Evolutionary conservation across 2,113 vertebrate genomes (phyloP), one percentile per base, ranked within the genome.

Genomic region (Nycticorax nycticorax): DNA sequence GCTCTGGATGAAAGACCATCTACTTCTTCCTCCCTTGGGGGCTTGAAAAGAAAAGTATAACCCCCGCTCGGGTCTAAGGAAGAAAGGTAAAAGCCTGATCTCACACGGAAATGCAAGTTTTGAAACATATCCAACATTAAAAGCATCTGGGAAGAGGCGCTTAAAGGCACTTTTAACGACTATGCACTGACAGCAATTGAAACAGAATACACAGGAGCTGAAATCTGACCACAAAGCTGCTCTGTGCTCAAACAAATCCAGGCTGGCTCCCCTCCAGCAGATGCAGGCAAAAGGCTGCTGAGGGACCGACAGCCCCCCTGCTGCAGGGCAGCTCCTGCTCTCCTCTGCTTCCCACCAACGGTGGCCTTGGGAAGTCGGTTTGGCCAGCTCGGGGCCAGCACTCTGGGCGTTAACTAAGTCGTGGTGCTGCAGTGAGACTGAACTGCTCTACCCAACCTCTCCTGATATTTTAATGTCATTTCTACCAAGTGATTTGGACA

Each of bases 61-160:
- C 4, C 30, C 9, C 8, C 3, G 5, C 5, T 85, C 3, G 1
- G 8, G 12, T 74, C 20, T 67, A 86, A 57, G 68, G 37, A 95
- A 72, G 80, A 35, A 81, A 91, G 52, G 14, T 52, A 87, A 92
- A 77, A 81, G 69, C 18, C 30, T 89, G n/a, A 67, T 81, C 72
- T 95, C 64, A 55, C 1, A 2, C 11, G 39, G 87, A 93, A 97
- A 97, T 95, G 87, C 21, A 82, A 56, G 47, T 75, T 88, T 93
- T 96, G 93, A 84, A 93, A 88, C 2, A 3, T 33, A 93, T 75
- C 94, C 96, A 96, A 82, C 57, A 41, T n/a, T 91, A 79, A 96
- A 91, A 92, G 84, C 84, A 41, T 79, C 81, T 30, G 62, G 13
- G 39, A 88, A 95, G 71, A 76, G 32, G 30, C 3, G 0, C 87